Evolutionary conservation across 2,113 vertebrate species (phyloP).

Genomic region (Panthera uncia): DNA sequence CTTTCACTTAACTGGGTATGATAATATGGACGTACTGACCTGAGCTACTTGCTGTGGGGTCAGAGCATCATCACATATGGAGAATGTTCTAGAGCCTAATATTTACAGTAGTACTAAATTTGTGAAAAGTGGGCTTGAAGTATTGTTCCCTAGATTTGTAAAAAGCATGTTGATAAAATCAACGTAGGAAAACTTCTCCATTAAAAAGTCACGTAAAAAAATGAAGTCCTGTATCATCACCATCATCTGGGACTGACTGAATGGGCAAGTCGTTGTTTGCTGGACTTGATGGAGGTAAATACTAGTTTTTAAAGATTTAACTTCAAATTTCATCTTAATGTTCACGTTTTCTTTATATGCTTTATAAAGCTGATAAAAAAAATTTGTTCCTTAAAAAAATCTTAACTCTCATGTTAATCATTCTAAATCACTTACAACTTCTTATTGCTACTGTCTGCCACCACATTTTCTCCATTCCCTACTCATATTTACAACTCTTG

Average conservation of each 20-base stretch:
- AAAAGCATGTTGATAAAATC: slow-evolving; percentile 24
- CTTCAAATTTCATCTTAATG: slow-evolving; percentile 5
- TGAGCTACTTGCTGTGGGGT: not conserved
- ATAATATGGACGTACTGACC: not conserved
- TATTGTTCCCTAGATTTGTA: not conserved
- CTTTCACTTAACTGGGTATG: not conserved
- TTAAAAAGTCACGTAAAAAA: not conserved
- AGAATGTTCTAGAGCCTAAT: not conserved
- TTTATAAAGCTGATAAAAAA: not conserved
- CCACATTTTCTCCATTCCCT: not conserved
- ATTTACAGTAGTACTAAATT: not conserved
- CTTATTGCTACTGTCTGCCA: not conserved
- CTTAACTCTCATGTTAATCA: not conserved
- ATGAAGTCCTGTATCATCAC: not conserved
- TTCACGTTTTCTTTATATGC: not conserved
- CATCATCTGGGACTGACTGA: not conserved
- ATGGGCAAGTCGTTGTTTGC: not conserved
- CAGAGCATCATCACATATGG: not conserved
- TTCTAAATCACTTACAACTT: not conserved
- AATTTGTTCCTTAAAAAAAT: not conserved
- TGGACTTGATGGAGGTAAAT: not conserved
- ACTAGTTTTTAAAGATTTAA: slow-evolving; percentile 16
- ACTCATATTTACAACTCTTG: not conserved
- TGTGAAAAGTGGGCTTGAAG: not conserved
- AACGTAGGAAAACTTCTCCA: not conserved